These are phyloP conservation scores for Marmota flaviventris DNA, from an alignment of 2,113 vertebrate species.

Conservation along the genomic window DNA sequence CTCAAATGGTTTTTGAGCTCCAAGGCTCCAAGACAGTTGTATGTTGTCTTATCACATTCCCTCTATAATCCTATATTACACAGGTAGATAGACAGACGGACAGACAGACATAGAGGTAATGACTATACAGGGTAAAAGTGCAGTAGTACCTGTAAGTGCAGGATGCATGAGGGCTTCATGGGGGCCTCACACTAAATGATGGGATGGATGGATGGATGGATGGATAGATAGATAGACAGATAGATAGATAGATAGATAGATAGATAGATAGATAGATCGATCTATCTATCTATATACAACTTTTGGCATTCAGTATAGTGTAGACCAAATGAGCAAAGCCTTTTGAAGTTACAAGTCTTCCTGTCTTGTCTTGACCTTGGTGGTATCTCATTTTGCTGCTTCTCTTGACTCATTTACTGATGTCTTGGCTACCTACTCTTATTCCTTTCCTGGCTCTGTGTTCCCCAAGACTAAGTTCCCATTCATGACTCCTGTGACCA, in stretches of 20 bases:
- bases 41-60: not conserved
- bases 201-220: not conserved
- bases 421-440: not conserved
- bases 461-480: not conserved
- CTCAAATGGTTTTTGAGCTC: not conserved
- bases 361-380: not conserved
- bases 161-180: too few species aligned
- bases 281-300: not conserved
- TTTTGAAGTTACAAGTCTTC: not conserved
- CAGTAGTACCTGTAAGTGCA: not conserved
- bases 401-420: not conserved
- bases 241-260: too few species aligned
- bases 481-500: not conserved
- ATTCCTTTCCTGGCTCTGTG: not conserved
- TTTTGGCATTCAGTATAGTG: not conserved
- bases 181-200: not conserved
- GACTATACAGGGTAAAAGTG: not conserved
- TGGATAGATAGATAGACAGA: not conserved
- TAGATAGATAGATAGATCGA: too few species aligned
- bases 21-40: not conserved
- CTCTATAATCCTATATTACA: not conserved
- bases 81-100: not conserved
- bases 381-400: not conserved
- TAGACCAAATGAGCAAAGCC: not conserved
- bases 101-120: not conserved